Conservation (phyloP, 2,888 invertebrate genomes). For the Limnephilus marmoratus region DNA sequence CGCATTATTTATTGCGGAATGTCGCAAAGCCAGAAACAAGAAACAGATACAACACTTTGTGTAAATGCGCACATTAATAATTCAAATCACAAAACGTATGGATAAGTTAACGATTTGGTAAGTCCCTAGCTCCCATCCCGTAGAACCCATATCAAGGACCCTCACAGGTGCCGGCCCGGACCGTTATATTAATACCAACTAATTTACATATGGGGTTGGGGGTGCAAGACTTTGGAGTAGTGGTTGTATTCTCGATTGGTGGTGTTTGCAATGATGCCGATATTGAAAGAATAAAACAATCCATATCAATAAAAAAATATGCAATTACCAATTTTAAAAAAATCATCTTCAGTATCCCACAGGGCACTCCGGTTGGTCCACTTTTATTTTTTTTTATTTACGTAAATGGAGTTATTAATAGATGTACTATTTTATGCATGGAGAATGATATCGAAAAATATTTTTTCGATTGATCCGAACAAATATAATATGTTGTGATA, state of each 20-base stretch:
- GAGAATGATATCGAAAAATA: too few relatives aligned
- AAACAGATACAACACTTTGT: constrained; percentile 41
- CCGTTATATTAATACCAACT: constrained; percentile 66
- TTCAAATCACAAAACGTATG: constrained; percentile 65
- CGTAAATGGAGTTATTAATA: too few relatives aligned
- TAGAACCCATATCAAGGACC: constrained; percentile 63
- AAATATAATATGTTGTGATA: too few relatives aligned
- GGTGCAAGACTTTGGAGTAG: constrained; percentile 15
- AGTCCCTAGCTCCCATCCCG: constrained; percentile 55
- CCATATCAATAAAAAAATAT: not conserved
- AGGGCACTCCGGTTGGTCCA: not conserved
- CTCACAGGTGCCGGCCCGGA: constrained; percentile 63
- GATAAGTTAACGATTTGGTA: constrained; percentile 66
- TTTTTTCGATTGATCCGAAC: too few relatives aligned
- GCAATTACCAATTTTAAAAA: not conserved
- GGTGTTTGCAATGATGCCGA: not conserved
- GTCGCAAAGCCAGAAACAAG: not conserved
- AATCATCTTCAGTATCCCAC: not conserved
- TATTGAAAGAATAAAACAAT: not conserved
- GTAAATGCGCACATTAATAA: constrained; percentile 60
- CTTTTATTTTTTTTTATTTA: not conserved
- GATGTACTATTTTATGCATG: too few relatives aligned
- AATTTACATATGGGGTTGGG: constrained; percentile 65
- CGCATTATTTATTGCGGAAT: constrained; percentile 19
- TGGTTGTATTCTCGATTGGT: not conserved